A percentile compares a stretch with the other conserved stretches of the same genome.
Evolutionary conservation across 2,113 vertebrate species (phyloP).

Genomic region (Leptosomus discolor): DNA sequence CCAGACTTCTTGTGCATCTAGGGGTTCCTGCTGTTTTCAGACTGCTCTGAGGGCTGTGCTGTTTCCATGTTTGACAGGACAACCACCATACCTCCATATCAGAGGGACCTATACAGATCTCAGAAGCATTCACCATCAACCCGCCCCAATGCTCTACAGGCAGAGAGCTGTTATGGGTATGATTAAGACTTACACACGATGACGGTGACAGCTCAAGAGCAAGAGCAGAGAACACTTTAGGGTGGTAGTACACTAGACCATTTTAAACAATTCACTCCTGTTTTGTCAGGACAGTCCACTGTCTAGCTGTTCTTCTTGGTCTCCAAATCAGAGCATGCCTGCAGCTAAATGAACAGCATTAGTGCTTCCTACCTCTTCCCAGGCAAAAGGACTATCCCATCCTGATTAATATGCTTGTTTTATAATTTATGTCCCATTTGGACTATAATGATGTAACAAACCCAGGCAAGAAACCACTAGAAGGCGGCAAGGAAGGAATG

Average conservation of each 20-base stretch:
- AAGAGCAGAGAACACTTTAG: neutral
- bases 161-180: neutral
- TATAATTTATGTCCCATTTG: neutral
- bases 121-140: neutral
- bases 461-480: neutral
- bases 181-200: neutral
- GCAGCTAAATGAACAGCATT: neutral
- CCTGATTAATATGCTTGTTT: neutral
- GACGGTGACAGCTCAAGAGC: neutral
- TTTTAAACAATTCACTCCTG: neutral
- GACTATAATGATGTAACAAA: neutral
- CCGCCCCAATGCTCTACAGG: neutral
- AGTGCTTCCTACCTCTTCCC: neutral
- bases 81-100: fast-evolving
- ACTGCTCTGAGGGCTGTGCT: neutral
- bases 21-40: neutral
- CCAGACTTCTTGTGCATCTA: neutral
- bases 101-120: neutral
- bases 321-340: neutral
- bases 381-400: neutral
- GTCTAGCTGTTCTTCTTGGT: neutral
- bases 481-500: neutral
- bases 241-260: neutral
- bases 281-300: neutral
- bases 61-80: neutral